Evolutionary conservation across 2,113 vertebrate genomes (phyloP), one percentile per base, ranked within the genome.

Genomic region (Irena cyanogastra): DNA sequence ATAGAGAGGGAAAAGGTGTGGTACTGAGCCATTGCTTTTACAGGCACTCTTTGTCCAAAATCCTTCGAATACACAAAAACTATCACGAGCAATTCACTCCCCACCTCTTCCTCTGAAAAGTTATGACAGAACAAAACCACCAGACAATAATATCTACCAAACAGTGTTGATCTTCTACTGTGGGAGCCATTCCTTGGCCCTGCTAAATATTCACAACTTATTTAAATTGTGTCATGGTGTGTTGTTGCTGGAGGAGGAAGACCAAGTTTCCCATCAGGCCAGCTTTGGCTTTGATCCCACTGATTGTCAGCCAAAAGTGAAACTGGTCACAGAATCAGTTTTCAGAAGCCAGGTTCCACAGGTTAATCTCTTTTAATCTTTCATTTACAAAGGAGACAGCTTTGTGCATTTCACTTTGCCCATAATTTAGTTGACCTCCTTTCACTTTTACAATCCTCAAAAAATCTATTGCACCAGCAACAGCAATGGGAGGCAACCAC

Each of bases 1-100:
- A 41, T 6, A 76, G 41, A 79, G 54, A 35, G 6, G 33, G 16
- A 82, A 52, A 64, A 28, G 1, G 0, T 0, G 1, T 66, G 26
- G n/a, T 59, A 56, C 18, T 79, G 19, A 74, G 11, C 33, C 41
- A 23, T 24, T 66, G 24, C 4, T 71, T 54, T 56, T 60, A 41
- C 30, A 16, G 22, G 11, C 7, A 11, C 31, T 44, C 19, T 52
- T 83, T 22, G 31, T 83, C 53, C n/a, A 33, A 18, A 82, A 44
- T 47, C 66, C 35, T 81, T 74, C 0, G 0, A 50, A 28, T 30
- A 23, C 12, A 21, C 24, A 65, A 44, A 33, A 39, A 68, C 26
- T 49, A n/a, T 33, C 31, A 57, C 22, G 10, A 41, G 35, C 15
- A 20, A 16, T 57, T 81, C 41, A 31, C 13, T n/a, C 20, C 14